A percentile compares a stretch with the other conserved stretches of the same genome.
These are phyloP conservation scores for Dermolepida albohirtum DNA, from an alignment of 2,888 invertebrate species.

Conservation along the genomic window DNA sequence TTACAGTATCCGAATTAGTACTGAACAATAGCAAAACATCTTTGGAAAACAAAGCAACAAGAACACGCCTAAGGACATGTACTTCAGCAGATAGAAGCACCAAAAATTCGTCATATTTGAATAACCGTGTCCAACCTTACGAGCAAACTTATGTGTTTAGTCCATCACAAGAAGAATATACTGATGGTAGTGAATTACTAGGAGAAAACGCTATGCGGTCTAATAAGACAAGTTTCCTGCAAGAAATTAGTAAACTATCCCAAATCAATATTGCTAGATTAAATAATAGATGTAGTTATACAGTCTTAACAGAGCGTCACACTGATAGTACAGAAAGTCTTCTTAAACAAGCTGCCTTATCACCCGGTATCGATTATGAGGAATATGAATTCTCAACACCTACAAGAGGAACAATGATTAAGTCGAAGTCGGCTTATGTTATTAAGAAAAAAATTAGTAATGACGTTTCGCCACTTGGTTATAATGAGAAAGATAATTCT, in stretches of 20 bases:
- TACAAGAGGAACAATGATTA: slow-evolving; percentile 65
- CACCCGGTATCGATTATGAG: slow-evolving; percentile 53
- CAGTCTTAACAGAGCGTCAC: slow-evolving; percentile 70
- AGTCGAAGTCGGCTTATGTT: slow-evolving; percentile 71
- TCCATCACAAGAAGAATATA: slow-evolving; percentile 64
- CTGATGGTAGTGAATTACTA: slow-evolving; percentile 62
- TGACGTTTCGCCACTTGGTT: slow-evolving; percentile 60
- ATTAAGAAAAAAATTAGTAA: slow-evolving; percentile 67
- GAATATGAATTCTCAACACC: slow-evolving; percentile 60
- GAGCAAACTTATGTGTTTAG: slow-evolving; percentile 66
- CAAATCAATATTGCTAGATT: slow-evolving; percentile 76
- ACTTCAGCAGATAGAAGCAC: slow-evolving; percentile 61
- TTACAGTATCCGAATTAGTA: slow-evolving; percentile 72
- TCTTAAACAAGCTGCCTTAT: slow-evolving; percentile 54
- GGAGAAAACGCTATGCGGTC: slow-evolving; percentile 56
- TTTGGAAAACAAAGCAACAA: slow-evolving; percentile 50
- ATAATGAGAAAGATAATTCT: slow-evolving; percentile 48
- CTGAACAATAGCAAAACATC: slow-evolving; percentile 60
- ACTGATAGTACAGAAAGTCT: slow-evolving; percentile 78
- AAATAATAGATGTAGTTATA: slow-evolving; percentile 78
- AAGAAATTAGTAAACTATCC: slow-evolving; percentile 79
- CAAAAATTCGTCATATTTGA: slow-evolving; percentile 64
- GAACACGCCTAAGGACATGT: slow-evolving; percentile 59
- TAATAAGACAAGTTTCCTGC: slow-evolving; percentile 66
- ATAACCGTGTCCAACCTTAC: slow-evolving; percentile 60